Percentiles rank a stretch among this genome's conserved stretches.
These are phyloP conservation scores for Rhombomys opimus DNA, from an alignment of 2,113 vertebrate species.

Conservation along the genomic window DNA sequence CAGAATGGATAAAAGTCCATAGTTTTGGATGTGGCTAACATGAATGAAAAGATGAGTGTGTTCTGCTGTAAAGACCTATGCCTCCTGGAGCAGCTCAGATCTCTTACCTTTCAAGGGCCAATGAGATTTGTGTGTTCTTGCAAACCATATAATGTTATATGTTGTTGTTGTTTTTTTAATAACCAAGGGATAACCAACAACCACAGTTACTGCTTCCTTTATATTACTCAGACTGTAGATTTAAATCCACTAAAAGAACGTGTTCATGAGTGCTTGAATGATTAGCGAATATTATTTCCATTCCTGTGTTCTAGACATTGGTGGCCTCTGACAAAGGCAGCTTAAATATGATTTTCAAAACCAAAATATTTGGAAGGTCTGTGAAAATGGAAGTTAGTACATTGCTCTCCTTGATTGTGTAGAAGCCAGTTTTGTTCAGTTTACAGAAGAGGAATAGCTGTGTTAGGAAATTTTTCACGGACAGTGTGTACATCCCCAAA, in stretches of 20 bases:
- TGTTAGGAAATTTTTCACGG: neutral
- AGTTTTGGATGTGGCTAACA: neutral
- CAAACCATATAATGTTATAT: neutral
- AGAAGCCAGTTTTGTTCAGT: constrained; percentile 14
- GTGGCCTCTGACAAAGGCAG: neutral
- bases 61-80: neutral
- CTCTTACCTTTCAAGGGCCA: neutral
- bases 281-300: neutral
- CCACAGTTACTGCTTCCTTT: neutral
- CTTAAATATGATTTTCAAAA: constrained; percentile 39
- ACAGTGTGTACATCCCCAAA: neutral
- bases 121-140: neutral
- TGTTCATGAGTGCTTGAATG: neutral
- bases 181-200: neutral
- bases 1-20: neutral
- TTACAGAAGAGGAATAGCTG: neutral
- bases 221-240: neutral
- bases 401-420: neutral
- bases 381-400: neutral
- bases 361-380: neutral
- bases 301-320: neutral
- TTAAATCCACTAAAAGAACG: neutral
- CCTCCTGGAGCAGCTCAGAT: neutral
- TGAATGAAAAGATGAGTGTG: neutral
- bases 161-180: neutral